These are phyloP conservation scores for Drosophila meridionalis DNA, from an alignment of 2,888 invertebrate genomes.

Conservation along the genomic window DNA sequence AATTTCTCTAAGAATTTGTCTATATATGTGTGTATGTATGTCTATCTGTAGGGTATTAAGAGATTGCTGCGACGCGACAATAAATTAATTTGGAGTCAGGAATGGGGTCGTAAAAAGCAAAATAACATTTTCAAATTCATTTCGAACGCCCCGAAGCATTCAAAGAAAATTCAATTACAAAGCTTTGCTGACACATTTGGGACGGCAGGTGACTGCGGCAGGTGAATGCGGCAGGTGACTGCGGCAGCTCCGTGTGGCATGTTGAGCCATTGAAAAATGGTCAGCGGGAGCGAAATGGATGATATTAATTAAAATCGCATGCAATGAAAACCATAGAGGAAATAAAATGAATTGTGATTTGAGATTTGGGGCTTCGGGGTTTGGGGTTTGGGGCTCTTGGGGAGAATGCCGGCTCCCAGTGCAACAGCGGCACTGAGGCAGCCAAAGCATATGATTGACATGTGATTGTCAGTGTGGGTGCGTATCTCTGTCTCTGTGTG, in stretches of 20 bases:
- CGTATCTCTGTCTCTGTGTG: neutral
- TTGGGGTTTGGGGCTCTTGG: constrained; percentile 6
- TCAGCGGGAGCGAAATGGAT: constrained; percentile 33
- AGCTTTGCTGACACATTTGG: constrained; percentile 13
- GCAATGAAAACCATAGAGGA: constrained; percentile 54
- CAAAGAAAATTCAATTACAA: constrained; percentile 41
- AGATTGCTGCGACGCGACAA: neutral
- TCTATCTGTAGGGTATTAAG: neutral
- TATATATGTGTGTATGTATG: neutral
- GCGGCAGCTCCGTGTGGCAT: neutral
- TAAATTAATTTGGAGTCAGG: constrained; percentile 1
- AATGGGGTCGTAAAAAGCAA: constrained; percentile 16
- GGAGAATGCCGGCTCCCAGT: neutral
- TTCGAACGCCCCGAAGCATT: constrained; percentile 2
- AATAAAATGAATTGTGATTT: constrained; percentile 36
- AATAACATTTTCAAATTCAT: constrained; percentile 19
- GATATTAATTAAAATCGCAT: constrained; percentile 72
- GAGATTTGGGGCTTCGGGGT: neutral
- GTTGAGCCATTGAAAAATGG: constrained; percentile 12
- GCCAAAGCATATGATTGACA: constrained; percentile 9
- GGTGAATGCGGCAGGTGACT: neutral
- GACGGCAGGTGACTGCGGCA: constrained; percentile 17
- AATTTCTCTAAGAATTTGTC: neutral
- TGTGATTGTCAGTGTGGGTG: neutral
- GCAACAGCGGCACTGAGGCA: neutral